Conservation (phyloP, 2,113 vertebrate species). For the Alligator sinensis region DNA sequence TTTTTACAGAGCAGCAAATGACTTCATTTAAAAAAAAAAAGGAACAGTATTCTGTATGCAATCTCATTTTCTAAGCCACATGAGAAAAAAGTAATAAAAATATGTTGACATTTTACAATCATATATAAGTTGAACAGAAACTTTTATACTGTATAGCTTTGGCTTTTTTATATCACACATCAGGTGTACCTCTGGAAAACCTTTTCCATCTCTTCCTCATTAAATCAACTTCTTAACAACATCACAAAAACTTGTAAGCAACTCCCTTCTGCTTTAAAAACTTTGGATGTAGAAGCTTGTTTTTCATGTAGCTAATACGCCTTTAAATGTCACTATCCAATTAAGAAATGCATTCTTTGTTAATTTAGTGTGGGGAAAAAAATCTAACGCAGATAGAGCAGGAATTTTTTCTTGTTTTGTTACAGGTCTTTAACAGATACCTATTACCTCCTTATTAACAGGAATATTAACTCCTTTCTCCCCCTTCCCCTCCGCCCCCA, state of each 20-base stretch:
- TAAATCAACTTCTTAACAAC: slow-evolving; percentile 13
- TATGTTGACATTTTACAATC: neutral
- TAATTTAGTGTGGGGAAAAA: neutral
- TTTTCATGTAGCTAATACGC: slow-evolving; percentile 47
- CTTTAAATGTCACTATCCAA: slow-evolving; percentile 31
- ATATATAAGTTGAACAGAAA: neutral
- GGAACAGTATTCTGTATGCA: fast-evolving
- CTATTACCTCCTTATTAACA: slow-evolving; percentile 34
- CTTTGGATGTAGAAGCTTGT: slow-evolving; percentile 8
- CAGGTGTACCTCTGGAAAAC: neutral
- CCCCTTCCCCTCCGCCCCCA: too few species aligned
- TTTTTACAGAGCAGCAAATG: neutral
- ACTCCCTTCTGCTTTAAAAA: neutral
- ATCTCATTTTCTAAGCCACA: neutral
- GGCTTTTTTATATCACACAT: neutral
- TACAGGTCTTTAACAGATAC: neutral
- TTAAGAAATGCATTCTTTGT: slow-evolving; percentile 37
- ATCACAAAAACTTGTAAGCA: neutral
- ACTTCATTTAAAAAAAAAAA: neutral
- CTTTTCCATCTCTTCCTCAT: slow-evolving; percentile 19
- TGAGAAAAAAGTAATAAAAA: neutral
- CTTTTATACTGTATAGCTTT: neutral
- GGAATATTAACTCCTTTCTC: neutral
- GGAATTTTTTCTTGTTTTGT: slow-evolving; percentile 40
- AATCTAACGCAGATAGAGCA: slow-evolving; percentile 18